A percentile compares a stretch with the other conserved stretches of the same genome.
phyloP scores from a whole-genome alignment of 2,888 invertebrate species.

The Teinopalpus imperialis region DNA sequence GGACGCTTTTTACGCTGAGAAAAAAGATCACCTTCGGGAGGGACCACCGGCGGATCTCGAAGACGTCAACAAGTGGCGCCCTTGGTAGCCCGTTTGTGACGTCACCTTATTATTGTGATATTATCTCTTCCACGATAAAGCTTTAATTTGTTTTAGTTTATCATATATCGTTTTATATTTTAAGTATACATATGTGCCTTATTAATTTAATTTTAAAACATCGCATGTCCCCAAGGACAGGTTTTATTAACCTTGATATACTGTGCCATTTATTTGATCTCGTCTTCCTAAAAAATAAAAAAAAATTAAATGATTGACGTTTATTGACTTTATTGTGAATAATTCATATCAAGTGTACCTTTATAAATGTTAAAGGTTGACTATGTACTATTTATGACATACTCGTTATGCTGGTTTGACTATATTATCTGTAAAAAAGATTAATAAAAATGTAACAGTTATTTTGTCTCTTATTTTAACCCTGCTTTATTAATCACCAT shows the following conservation, averaged over 20 bases:
- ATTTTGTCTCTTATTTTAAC: too few relatives aligned
- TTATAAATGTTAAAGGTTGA: constrained; percentile 15
- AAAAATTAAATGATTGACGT: constrained; percentile 12
- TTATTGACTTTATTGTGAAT: neutral
- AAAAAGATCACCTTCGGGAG: constrained; percentile 53
- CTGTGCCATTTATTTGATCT: constrained; percentile 58
- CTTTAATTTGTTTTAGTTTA: constrained; percentile 77
- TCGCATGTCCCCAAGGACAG: constrained; percentile 18
- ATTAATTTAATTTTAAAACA: constrained; percentile 28
- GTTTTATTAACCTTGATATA: constrained; percentile 6
- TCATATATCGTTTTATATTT: constrained; percentile 36
- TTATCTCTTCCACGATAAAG: constrained; percentile 73
- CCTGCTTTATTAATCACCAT: too few relatives aligned
- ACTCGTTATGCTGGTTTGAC: constrained; percentile 14
- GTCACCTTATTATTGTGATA: constrained; percentile 61
- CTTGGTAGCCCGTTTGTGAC: constrained; percentile 51
- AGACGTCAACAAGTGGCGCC: constrained; percentile 69
- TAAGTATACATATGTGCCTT: constrained; percentile 42
- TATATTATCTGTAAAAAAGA: constrained; percentile 10
- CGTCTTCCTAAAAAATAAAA: constrained; percentile 51
- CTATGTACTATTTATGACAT: constrained; percentile 11
- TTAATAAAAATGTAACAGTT: neutral
- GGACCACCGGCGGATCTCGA: constrained; percentile 57
- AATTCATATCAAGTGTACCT: constrained; percentile 5
- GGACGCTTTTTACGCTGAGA: constrained; percentile 64